These are phyloP conservation scores for Melinopterus prodromus DNA, from an alignment of 2,888 invertebrate species.

Conservation along the genomic window DNA sequence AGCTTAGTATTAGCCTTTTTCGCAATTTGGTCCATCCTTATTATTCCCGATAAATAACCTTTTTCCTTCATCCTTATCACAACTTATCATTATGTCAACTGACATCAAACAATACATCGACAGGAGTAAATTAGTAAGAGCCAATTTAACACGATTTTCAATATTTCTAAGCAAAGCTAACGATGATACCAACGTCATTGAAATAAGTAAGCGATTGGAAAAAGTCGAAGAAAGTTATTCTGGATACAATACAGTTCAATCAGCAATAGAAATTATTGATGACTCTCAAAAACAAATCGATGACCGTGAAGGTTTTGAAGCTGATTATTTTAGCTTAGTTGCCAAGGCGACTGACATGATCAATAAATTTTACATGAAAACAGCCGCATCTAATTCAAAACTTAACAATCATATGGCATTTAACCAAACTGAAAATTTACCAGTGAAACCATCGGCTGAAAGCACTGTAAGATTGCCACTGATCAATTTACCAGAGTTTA, in stretches of 20 bases:
- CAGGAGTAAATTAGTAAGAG: not conserved
- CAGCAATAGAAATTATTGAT: not conserved
- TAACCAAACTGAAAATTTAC: not conserved
- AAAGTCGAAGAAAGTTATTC: conserved; percentile 4
- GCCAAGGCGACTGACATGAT: not conserved
- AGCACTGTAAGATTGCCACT: conserved; percentile 17
- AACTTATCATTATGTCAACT: not conserved
- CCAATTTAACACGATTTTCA: not conserved
- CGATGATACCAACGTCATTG: not conserved
- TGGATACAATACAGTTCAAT: not conserved
- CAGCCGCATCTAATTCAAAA: not conserved
- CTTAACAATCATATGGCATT: not conserved
- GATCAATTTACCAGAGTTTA: conserved; percentile 23
- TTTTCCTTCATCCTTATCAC: conserved; percentile 4
- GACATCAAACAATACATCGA: not conserved
- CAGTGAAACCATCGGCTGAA: not conserved
- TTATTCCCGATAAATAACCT: too few species aligned
- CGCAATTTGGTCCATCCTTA: not conserved
- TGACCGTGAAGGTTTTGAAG: not conserved
- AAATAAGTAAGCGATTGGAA: not conserved
- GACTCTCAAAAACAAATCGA: not conserved
- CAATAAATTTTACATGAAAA: not conserved
- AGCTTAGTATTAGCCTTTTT: not conserved
- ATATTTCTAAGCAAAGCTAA: not conserved
- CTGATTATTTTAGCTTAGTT: conserved; percentile 4